Evolutionary conservation across 2,888 invertebrate genomes (phyloP).

Genomic region (Tipula lateralis): DNA sequence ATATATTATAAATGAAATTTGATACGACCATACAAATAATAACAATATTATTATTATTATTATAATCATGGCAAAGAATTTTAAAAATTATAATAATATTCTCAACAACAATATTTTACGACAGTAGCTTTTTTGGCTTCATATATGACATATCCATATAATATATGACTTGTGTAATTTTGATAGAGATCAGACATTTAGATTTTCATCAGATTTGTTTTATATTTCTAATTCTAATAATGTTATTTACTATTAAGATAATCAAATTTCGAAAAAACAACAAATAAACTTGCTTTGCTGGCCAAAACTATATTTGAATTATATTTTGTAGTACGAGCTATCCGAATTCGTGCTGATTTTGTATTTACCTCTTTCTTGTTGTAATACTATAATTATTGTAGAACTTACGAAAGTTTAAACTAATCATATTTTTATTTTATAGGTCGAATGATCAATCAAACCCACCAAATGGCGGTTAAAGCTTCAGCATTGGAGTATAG

Average conservation of each 20-base stretch:
- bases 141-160: neutral
- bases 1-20: neutral
- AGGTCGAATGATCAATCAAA: no score
- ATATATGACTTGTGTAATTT: neutral
- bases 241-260: neutral
- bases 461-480: no score
- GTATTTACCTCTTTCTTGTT: no score
- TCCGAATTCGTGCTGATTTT: no score
- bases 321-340: neutral
- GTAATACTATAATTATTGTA: no score
- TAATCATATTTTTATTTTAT: no score
- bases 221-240: neutral
- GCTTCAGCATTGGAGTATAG: no score
- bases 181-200: neutral
- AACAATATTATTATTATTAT: neutral
- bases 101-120: neutral
- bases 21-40: neutral
- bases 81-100: neutral
- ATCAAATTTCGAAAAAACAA: neutral
- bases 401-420: no score
- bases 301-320: neutral
- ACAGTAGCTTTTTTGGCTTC: neutral
- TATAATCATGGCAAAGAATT: neutral
- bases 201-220: neutral
- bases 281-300: no score